These are phyloP conservation scores for Eupsilia transversa DNA, from an alignment of 2,888 invertebrate species.

Conservation along the genomic window DNA sequence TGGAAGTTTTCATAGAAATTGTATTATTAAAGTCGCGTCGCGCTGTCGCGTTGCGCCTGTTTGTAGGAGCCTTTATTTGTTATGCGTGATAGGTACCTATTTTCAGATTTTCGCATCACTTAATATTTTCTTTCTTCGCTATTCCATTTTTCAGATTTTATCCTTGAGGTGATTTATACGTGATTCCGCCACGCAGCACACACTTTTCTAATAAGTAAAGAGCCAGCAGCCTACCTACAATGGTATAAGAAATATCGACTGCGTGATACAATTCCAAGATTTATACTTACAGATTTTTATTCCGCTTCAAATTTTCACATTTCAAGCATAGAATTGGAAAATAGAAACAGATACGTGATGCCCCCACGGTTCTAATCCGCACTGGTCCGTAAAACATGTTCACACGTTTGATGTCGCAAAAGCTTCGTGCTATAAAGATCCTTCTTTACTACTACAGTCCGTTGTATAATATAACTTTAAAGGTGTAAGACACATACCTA, in stretches of 20 bases:
- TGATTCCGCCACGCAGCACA: not conserved
- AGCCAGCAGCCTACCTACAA: not conserved
- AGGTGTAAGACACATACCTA: conserved; percentile 33
- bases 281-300: conserved; percentile 4
- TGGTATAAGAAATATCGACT: not conserved
- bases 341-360: conserved; percentile 22
- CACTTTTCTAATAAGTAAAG: not conserved
- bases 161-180: not conserved
- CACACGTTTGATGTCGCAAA: conserved; percentile 38
- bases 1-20: too few species aligned
- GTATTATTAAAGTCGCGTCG: too few species aligned
- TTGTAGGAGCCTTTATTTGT: too few species aligned
- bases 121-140: not conserved
- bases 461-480: conserved; percentile 25
- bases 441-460: conserved; percentile 14
- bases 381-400: conserved; percentile 23
- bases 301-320: conserved; percentile 4
- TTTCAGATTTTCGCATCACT: not conserved
- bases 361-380: conserved; percentile 24
- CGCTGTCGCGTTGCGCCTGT: too few species aligned
- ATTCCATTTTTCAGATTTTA: conserved; percentile 17
- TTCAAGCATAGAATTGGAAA: conserved; percentile 34
- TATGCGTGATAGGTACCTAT: not conserved
- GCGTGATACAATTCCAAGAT: not conserved
- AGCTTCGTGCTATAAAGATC: conserved; percentile 40